A percentile compares a stretch with the other conserved stretches of the same genome.
Evolutionary conservation across 2,888 invertebrate genomes (phyloP).

Genomic region (Cyrtodaria siliqua): DNA sequence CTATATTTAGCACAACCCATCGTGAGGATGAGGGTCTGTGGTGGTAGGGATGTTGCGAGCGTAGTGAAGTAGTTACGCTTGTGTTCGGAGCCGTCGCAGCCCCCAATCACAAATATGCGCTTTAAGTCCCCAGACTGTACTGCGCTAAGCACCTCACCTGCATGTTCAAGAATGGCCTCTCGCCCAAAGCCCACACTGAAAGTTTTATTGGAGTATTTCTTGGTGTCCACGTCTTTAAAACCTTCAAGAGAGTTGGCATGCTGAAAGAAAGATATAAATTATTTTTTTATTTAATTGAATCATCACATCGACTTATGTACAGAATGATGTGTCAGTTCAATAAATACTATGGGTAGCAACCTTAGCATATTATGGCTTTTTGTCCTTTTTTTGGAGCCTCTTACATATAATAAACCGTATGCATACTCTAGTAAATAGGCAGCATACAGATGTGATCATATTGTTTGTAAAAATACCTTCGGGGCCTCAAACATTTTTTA

Average conservation of each 20-base stretch:
- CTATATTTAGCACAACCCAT: conserved; percentile 79
- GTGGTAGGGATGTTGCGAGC: conserved; percentile 67
- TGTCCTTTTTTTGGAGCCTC: no score
- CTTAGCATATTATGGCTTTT: no score
- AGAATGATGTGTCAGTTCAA: no score
- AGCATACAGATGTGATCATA: no score
- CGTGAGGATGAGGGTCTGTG: conserved; percentile 75
- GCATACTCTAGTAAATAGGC: no score
- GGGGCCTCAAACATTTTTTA: no score
- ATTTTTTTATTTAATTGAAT: no score
- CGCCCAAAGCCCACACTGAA: conserved; percentile 68
- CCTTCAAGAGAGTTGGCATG: conserved; percentile 50
- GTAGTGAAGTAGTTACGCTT: conserved; percentile 74
- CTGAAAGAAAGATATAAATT: conserved; percentile 45
- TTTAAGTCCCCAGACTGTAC: conserved; percentile 67
- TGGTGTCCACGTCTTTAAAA: conserved; percentile 32
- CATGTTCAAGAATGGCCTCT: conserved; percentile 66
- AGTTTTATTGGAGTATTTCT: conserved; percentile 33
- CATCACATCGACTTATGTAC: no score
- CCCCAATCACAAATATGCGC: conserved; percentile 76
- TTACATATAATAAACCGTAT: no score
- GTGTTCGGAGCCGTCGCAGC: conserved; percentile 77
- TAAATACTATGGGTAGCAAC: no score
- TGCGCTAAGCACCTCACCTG: conserved; percentile 68
- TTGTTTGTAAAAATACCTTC: no score